Evolutionary conservation across 2,888 invertebrate species (phyloP).

Genomic region (Thelaira solivaga): DNA sequence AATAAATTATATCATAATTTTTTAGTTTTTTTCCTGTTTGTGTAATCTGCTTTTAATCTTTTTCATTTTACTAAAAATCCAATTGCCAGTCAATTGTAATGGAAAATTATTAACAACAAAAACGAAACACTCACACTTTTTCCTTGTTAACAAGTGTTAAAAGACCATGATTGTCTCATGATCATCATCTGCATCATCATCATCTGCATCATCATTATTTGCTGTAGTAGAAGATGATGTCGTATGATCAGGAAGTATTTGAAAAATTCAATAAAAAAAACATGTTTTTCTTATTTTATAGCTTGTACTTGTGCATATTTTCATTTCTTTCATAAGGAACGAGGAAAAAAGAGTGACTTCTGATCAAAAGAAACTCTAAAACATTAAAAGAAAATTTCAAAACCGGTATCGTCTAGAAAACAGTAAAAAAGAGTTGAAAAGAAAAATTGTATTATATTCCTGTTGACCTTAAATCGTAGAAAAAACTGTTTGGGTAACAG

Average conservation of each 20-base stretch:
- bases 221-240: conserved; percentile 33
- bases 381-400: conserved; percentile 24
- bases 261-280: conserved; percentile 45
- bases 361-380: conserved; percentile 5
- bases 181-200: not conserved
- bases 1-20: conserved; percentile 25
- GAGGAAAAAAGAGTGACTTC: conserved; percentile 9
- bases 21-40: conserved; percentile 38
- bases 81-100: conserved; percentile 15
- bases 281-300: conserved; percentile 40
- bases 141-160: conserved; percentile 57
- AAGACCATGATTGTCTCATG: conserved; percentile 18
- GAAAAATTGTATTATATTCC: conserved; percentile 25
- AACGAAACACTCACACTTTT: conserved; percentile 6
- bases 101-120: conserved; percentile 22
- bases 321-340: conserved; percentile 7
- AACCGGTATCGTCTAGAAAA: conserved; percentile 35
- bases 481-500: conserved; percentile 42
- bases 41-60: conserved; percentile 26
- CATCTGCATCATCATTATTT: not conserved
- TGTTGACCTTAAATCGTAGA: conserved; percentile 53
- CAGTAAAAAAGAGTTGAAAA: conserved; percentile 15
- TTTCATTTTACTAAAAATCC: not conserved
- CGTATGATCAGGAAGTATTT: conserved; percentile 54
- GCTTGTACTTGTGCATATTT: too few relatives aligned